Conservation (phyloP, 2,888 invertebrate genomes). For the Hedya salicella region DNA sequence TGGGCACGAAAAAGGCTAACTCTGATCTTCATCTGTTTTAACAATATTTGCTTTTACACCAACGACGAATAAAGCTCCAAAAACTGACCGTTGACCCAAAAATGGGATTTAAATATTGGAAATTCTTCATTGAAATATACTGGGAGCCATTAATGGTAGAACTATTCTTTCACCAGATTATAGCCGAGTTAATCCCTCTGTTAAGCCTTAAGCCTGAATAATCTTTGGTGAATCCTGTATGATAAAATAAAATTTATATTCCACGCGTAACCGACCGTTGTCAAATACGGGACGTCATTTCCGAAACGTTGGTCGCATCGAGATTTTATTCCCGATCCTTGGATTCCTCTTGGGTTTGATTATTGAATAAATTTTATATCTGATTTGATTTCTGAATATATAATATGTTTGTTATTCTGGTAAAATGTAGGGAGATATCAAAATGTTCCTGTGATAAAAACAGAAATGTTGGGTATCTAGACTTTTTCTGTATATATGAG, state of each 20-base stretch:
- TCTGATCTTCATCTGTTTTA: too few species aligned
- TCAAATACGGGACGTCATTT: conserved; percentile 40
- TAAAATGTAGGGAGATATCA: neutral
- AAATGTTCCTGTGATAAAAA: too few species aligned
- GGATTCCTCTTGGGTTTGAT: conserved; percentile 34
- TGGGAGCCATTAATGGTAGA: neutral
- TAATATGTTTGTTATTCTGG: conserved; percentile 11
- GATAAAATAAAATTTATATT: conserved; percentile 41
- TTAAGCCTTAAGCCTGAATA: conserved; percentile 1
- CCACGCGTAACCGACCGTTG: conserved; percentile 32
- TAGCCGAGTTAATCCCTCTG: neutral
- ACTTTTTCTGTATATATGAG: too few species aligned
- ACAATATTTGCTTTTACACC: too few species aligned
- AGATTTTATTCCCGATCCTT: conserved; percentile 32
- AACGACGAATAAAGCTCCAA: too few species aligned
- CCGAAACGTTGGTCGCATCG: conserved; percentile 37
- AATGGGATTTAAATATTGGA: too few species aligned
- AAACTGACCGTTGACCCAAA: too few species aligned
- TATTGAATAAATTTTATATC: conserved; percentile 39
- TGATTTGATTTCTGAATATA: conserved; percentile 31
- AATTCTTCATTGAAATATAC: too few species aligned
- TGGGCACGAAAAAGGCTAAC: too few species aligned
- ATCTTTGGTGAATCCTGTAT: conserved; percentile 32
- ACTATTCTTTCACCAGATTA: neutral
- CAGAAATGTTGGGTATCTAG: too few species aligned